Evolutionary conservation across 2,113 vertebrate genomes (phyloP), one percentile per base, ranked within the genome.

Genomic region (Sebastes fasciatus): DNA sequence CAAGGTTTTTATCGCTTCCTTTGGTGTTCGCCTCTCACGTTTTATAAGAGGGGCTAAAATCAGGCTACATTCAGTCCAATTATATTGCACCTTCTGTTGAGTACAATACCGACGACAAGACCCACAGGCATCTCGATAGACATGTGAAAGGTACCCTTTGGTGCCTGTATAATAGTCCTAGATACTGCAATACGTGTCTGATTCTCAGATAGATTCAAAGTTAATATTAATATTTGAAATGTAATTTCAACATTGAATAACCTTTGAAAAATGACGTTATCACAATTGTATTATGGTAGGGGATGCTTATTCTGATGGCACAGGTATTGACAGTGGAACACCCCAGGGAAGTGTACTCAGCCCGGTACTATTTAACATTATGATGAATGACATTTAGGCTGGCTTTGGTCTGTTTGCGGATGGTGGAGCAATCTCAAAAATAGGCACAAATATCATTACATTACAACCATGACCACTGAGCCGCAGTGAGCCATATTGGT

Each of bases 1-100:
- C 6, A 4, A 48, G 34, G 55, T 17, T 79, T 79, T 76, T 5
- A 74, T 68, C 54, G 26, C 79, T 66, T 85, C 74, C 46, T 66
- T 65, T 66, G 64, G 51, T 21, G 57, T 48, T 60, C 11, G 14
- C 51, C 16, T 40, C 19, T 19, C n/a, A 2, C 62, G 4, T 60
- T 60, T 52, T 43, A 12, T 62, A 43, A 80, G 19, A 3, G 79
- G 10, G 21, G 61, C 26, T 72, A 73, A 85, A 74, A 58, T 46
- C 69, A 12, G 54, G 14, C 46, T 55, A 68, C 11, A 57, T 52
- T 78, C 8, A 78, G 23, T 9, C 21, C 43, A 77, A 54, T 83
- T 77, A 65, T 13, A 45, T 45, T 17, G 52, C 7, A 45, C 17
- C 60, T 78, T 77, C 42, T 57, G 60, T 14, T 55, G 52, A 9